Conservation (phyloP, 2,888 invertebrate genomes). For the Myopa tessellatipennis region DNA sequence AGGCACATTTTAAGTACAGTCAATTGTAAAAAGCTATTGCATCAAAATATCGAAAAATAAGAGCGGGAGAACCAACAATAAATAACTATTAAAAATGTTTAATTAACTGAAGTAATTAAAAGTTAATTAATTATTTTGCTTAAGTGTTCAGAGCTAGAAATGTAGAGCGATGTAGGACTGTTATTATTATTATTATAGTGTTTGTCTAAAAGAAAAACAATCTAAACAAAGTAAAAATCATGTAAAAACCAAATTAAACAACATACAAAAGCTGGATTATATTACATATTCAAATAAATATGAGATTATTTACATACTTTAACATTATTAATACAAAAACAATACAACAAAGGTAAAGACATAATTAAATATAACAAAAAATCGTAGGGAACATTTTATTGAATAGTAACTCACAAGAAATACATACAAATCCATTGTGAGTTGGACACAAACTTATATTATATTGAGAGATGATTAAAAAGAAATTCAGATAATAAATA, state of each 20-base stretch:
- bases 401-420: constrained; percentile 32
- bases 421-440: constrained; percentile 47
- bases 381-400: constrained; percentile 63
- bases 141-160: constrained; percentile 31
- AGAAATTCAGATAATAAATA: constrained; percentile 34
- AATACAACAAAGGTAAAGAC: constrained; percentile 34
- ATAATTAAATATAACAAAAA: constrained; percentile 45
- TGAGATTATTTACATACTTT: constrained; percentile 28
- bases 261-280: constrained; percentile 20
- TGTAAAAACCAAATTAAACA: background rate
- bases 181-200: background rate
- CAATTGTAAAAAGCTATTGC: too few species aligned
- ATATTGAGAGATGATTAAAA: constrained; percentile 56
- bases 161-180: constrained; percentile 10
- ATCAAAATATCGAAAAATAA: too few species aligned
- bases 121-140: constrained; percentile 18
- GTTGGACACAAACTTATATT: constrained; percentile 48
- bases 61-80: too few species aligned
- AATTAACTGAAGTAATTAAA: background rate
- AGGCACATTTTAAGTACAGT: too few species aligned
- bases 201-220: constrained; percentile 5
- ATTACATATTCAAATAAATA: constrained; percentile 22
- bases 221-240: too few species aligned
- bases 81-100: constrained; percentile 27
- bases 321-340: constrained; percentile 20